Percentiles rank a stretch among this genome's conserved stretches.
Conservation (phyloP, 2,113 vertebrate species). For the Oenanthe oenanthe region DNA sequence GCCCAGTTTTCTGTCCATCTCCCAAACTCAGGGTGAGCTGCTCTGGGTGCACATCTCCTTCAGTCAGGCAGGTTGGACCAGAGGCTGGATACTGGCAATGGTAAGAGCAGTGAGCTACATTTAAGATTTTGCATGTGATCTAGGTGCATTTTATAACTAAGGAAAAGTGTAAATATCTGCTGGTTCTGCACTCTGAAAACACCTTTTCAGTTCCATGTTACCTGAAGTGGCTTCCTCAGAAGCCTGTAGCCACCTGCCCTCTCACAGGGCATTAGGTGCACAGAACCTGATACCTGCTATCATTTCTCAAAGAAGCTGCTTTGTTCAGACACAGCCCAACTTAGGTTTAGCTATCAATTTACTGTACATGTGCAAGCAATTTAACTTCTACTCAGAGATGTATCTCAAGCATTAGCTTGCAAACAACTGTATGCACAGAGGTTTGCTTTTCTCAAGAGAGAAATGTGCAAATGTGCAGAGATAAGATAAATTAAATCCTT, state of each 20-base stretch:
- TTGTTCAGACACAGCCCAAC: background rate
- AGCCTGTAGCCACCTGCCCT: background rate
- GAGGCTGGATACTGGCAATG: background rate
- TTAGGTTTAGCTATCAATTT: background rate
- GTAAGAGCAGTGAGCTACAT: rapidly evolving
- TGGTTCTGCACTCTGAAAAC: background rate
- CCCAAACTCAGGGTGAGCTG: background rate
- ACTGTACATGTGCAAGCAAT: background rate
- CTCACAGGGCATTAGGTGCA: background rate
- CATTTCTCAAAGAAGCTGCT: background rate
- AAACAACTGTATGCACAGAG: background rate
- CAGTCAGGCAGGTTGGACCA: background rate
- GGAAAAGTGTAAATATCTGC: background rate
- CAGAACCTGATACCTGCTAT: background rate
- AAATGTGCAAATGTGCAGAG: rapidly evolving
- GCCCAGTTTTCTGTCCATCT: background rate
- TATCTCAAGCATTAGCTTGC: background rate
- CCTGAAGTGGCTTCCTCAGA: background rate
- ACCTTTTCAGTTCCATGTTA: background rate
- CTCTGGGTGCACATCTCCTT: background rate
- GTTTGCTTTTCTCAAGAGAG: background rate
- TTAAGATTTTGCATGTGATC: background rate
- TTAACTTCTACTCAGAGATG: background rate
- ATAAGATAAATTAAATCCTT: conserved; percentile 26
- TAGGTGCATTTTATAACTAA: background rate